Conservation (phyloP, 92 coral and sea anemone genomes). For the Bergia puertoricense region DNA sequence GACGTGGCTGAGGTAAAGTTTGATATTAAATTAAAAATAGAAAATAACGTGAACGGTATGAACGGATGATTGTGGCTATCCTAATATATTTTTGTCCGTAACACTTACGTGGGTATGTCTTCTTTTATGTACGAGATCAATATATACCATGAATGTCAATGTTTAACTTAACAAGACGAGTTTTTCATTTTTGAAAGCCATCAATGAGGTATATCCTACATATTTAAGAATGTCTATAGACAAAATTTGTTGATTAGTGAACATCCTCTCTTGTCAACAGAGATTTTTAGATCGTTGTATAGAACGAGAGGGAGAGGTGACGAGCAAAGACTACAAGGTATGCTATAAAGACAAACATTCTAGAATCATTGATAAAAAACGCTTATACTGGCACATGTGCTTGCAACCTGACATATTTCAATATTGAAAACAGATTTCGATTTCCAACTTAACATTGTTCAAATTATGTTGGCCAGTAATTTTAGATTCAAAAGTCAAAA, state of each 20-base stretch:
- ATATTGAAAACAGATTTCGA: too few species aligned
- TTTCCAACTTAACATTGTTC: too few species aligned
- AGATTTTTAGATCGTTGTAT: conserved; percentile 80
- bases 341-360: not conserved
- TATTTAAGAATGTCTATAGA: too few species aligned
- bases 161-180: not conserved
- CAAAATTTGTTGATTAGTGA: not conserved
- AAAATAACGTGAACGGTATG: not conserved
- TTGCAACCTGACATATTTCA: too few species aligned
- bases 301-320: conserved; percentile 73
- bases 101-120: too few species aligned
- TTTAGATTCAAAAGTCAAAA: too few species aligned
- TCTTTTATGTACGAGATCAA: too few species aligned
- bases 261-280: conserved; percentile 28
- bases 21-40: not conserved
- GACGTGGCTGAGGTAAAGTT: conserved; percentile 80
- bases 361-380: not conserved
- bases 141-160: not conserved
- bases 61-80: not conserved
- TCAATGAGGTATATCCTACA: too few species aligned
- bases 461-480: too few species aligned
- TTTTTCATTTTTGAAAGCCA: too few species aligned
- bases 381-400: too few species aligned
- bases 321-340: conserved; percentile 81
- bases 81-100: too few species aligned